Evolutionary conservation across 2,113 vertebrate genomes (phyloP).

Genomic region (Casuarius casuarius): DNA sequence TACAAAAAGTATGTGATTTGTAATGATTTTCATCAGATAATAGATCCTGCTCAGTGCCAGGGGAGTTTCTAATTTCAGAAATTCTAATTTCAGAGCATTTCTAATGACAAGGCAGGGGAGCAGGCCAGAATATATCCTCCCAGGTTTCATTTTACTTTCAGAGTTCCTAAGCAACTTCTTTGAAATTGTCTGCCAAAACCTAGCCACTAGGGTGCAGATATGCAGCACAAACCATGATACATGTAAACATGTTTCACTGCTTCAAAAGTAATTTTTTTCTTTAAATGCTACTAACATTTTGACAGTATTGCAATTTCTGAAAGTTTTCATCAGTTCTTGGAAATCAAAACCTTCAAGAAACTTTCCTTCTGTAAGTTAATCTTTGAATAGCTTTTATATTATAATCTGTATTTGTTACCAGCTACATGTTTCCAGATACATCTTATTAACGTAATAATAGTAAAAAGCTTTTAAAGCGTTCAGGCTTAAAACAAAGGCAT

Average conservation of each 20-base stretch:
- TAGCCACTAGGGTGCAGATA: slow-evolving; percentile 60
- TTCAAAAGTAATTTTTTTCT: not conserved
- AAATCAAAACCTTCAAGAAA: not conserved
- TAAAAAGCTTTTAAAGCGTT: not conserved
- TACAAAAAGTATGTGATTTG: not conserved
- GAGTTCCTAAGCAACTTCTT: not conserved
- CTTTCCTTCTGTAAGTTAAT: not conserved
- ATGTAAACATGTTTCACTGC: not conserved
- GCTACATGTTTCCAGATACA: not conserved
- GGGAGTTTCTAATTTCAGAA: not conserved
- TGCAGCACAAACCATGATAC: not conserved
- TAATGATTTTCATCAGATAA: not conserved
- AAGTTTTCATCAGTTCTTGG: not conserved
- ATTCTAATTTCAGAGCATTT: not conserved
- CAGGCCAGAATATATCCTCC: not conserved
- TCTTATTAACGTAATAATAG: not conserved
- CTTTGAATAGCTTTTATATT: not conserved
- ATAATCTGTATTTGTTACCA: not conserved
- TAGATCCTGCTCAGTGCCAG: not conserved
- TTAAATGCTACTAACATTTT: not conserved
- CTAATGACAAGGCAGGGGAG: not conserved
- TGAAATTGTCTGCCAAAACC: slow-evolving; percentile 6
- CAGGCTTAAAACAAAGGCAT: not conserved
- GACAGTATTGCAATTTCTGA: not conserved
- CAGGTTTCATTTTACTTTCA: not conserved